Base-by-base conservation (phyloP, 2,113 vertebrate species). In the Psettodes erumei region DNA sequence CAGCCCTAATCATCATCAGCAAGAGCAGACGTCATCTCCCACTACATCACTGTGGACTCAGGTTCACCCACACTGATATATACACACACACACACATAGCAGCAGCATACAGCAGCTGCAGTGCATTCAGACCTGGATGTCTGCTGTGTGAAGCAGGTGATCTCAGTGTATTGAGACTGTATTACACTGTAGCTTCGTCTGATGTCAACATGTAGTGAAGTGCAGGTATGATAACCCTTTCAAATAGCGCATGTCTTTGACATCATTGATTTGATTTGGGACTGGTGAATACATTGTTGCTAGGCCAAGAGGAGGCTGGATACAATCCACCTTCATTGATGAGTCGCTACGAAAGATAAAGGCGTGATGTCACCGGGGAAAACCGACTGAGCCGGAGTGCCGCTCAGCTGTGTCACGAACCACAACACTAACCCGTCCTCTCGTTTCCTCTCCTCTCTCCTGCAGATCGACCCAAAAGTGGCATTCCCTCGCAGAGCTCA, bases 381-480 rank as follows among this genome's bases (percentile, higher is more conserved):
- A 70, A 32, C 33, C 4, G 19, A 35, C 23, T 53, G 37, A 69
- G n/a, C n/a, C n/a, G n/a, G n/a, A n/a, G n/a, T n/a, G n/a, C n/a
- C n/a, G n/a, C n/a, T n/a, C n/a, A n/a, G n/a, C 38, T 38, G 38
- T 38, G 7, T 25, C 32, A 21, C 19, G 53, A 21, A n/a, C n/a
- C 68, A 19, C 67, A 28, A 72, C 58, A 62, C 63, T 90, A 79
- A 94, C 62, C 82, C 8, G 15, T 21, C 30, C 28, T 61, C 60
- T 81, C 71, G 72, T 6, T 93, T 59, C 87, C 69, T 89, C 30
- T 82, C 50, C 55, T 82, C 71, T 86, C 75, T 92, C 84, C 93
- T 94, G 66, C 93, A 99, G 98, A 99, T 99, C 68, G 98, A 99
- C 72, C 98, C 98, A 18, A 99, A 99, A 94, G 98, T 99, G 78